phyloP scores from a whole-genome alignment of 1,140 invertebrate genomes.

The Dufourea novaeangliae region DNA sequence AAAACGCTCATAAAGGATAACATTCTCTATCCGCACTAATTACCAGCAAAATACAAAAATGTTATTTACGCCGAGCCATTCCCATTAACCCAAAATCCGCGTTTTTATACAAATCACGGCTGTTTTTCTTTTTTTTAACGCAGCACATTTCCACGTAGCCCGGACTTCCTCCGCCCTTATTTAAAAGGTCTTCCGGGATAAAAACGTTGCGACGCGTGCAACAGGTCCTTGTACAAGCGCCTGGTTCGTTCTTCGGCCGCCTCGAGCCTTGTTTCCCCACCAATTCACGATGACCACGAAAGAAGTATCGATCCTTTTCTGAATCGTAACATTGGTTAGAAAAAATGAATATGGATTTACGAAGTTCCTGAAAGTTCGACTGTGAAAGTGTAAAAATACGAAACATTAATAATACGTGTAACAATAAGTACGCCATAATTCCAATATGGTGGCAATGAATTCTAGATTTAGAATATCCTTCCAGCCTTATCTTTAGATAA shows the following conservation, averaged over 20 bases:
- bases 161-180: conserved; percentile 29
- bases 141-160: not conserved
- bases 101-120: not conserved
- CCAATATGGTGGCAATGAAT: no score
- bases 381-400: no score
- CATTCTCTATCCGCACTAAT: no score
- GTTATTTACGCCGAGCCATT: not conserved
- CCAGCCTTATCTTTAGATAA: no score
- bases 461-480: no score
- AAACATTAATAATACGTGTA: no score
- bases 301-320: conserved; percentile 1
- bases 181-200: conserved; percentile 47
- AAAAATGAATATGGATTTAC: no score
- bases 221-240: conserved; percentile 46
- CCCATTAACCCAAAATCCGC: not conserved
- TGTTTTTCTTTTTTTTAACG: conserved; percentile 25
- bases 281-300: not conserved
- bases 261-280: no score
- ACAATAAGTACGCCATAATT: no score
- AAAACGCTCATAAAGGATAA: no score
- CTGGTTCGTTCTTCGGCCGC: not conserved
- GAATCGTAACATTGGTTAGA: no score
- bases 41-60: not conserved
- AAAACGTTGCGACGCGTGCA: conserved; percentile 52
- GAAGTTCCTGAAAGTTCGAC: no score